Conservation (phyloP, 2,888 invertebrate genomes). For the Tanaodytes sp. region DNA sequence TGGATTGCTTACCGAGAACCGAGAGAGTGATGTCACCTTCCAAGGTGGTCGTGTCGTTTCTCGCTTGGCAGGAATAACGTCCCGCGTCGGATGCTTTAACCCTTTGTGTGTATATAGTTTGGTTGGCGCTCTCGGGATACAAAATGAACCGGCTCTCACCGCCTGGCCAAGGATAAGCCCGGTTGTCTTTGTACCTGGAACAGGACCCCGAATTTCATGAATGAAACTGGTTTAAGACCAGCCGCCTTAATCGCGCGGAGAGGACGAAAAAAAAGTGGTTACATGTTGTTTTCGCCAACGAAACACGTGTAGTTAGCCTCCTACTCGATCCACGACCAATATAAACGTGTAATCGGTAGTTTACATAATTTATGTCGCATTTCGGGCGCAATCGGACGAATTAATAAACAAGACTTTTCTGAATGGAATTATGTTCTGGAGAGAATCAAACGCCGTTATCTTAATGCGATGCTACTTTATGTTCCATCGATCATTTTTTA, state of each 20-base stretch:
- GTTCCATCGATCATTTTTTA: conserved; percentile 10
- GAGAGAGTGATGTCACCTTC: conserved; percentile 79
- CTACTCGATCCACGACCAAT: not conserved
- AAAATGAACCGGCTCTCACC: conserved; percentile 82
- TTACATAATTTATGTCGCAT: conserved; percentile 6
- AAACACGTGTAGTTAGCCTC: conserved; percentile 11
- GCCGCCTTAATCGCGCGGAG: conserved; percentile 6
- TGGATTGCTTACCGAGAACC: conserved; percentile 78
- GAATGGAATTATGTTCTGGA: not conserved
- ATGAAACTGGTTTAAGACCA: conserved; percentile 22
- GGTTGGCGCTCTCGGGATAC: conserved; percentile 85
- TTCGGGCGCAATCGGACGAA: not conserved
- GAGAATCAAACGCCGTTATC: not conserved
- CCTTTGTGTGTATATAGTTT: conserved; percentile 82
- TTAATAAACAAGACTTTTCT: not conserved
- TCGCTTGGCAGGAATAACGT: conserved; percentile 82
- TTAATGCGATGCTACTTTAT: conserved; percentile 1
- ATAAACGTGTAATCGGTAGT: not conserved
- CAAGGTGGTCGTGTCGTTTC: conserved; percentile 80
- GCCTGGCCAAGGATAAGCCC: conserved; percentile 84
- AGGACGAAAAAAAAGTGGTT: conserved; percentile 11
- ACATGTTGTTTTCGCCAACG: conserved; percentile 15
- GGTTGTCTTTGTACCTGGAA: conserved; percentile 83
- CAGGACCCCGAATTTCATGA: conserved; percentile 39
- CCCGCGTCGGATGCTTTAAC: conserved; percentile 80